These are phyloP conservation scores for Eulimnadia texana DNA, from an alignment of 1,140 invertebrate species.

Conservation along the genomic window DNA sequence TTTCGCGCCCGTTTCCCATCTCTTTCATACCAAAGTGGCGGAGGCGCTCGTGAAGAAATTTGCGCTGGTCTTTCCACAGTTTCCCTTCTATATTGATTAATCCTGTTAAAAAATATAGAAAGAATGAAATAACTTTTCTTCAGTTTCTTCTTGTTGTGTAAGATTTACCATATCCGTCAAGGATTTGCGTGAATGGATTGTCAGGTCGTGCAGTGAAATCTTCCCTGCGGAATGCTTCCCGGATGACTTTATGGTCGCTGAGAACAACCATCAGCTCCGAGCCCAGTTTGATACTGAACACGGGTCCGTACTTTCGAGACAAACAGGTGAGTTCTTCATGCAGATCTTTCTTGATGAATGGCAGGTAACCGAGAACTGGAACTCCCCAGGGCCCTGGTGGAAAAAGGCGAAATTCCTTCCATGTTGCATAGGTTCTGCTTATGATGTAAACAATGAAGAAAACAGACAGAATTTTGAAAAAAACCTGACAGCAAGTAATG, in stretches of 20 bases:
- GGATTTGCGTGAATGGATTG: constrained; percentile 65
- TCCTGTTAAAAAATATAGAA: constrained; percentile 40
- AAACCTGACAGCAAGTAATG: no score
- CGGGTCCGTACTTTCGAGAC: constrained; percentile 55
- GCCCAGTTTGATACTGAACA: constrained; percentile 66
- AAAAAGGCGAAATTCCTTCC: constrained; percentile 26
- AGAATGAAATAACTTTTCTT: neutral
- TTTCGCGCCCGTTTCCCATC: constrained; percentile 50
- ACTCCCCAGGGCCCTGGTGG: constrained; percentile 75
- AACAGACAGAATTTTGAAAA: no score
- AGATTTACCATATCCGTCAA: constrained; percentile 74
- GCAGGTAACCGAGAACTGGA: constrained; percentile 64
- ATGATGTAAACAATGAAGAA: no score
- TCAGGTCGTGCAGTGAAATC: constrained; percentile 76
- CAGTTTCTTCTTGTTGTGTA: no score
- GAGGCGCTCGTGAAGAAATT: constrained; percentile 75
- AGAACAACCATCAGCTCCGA: constrained; percentile 66
- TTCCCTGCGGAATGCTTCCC: constrained; percentile 65
- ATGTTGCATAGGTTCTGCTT: no score
- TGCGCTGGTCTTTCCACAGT: constrained; percentile 80
- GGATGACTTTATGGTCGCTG: constrained; percentile 65
- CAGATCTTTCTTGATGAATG: constrained; percentile 54
- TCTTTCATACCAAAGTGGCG: constrained; percentile 80
- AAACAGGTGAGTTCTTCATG: constrained; percentile 62
- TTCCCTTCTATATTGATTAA: constrained; percentile 79